Evolutionary conservation across 53 echinoderm and acorn worm genomes (phyloP).

Genomic region (Arbacia lixula): DNA sequence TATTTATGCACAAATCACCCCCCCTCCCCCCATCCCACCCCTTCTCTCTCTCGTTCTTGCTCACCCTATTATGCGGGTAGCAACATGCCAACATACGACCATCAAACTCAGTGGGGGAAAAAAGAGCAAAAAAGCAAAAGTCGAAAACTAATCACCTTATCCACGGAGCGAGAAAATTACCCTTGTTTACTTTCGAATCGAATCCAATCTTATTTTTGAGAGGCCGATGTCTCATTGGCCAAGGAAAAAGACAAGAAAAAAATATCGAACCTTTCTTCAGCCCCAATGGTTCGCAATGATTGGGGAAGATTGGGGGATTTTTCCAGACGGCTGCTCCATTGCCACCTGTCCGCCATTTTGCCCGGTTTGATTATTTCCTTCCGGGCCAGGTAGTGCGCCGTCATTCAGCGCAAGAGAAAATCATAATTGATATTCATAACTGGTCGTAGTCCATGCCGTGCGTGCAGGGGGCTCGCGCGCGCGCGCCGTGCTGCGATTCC

Average conservation of each 20-base stretch:
- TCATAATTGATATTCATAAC: conserved; percentile 65
- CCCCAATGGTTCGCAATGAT: conserved; percentile 48
- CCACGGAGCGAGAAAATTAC: conserved; percentile 41
- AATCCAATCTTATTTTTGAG: conserved; percentile 34
- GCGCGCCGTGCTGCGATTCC: conserved; percentile 19
- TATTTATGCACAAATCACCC: no score
- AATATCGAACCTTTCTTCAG: neutral
- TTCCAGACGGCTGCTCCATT: conserved; percentile 32
- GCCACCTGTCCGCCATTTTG: conserved; percentile 61
- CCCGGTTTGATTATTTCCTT: conserved; percentile 57
- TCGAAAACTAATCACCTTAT: conserved; percentile 39
- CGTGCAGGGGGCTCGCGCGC: neutral
- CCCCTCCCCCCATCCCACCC: no score
- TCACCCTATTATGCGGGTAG: no score
- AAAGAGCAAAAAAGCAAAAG: conserved; percentile 30
- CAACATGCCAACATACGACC: no score
- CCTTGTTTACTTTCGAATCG: conserved; percentile 32
- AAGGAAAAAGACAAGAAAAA: conserved; percentile 17
- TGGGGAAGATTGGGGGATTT: conserved; percentile 49
- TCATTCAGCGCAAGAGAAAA: conserved; percentile 48
- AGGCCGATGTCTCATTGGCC: neutral
- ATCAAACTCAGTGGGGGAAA: neutral
- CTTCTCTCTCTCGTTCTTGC: no score
- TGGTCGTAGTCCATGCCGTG: conserved; percentile 22
- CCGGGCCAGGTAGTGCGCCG: conserved; percentile 42